A percentile compares a stretch with the other conserved stretches of the same genome.
phyloP scores from a whole-genome alignment of 2,888 invertebrate species.

The Lycaena phlaeas region DNA sequence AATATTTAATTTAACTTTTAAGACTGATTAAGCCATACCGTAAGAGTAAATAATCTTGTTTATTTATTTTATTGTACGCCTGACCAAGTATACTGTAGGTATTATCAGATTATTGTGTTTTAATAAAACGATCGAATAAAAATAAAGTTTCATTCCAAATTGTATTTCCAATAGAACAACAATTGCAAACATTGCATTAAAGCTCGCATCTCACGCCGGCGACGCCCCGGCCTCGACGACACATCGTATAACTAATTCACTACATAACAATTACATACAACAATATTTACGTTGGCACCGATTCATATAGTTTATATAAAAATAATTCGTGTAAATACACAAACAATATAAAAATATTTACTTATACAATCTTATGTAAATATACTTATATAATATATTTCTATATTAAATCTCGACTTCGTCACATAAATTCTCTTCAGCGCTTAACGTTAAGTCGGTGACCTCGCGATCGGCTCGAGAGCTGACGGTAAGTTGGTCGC shows the following conservation, averaged over 20 bases:
- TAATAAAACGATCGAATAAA: constrained; percentile 33
- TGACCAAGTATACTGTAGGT: neutral
- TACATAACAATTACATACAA: constrained; percentile 68
- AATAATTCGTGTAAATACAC: constrained; percentile 61
- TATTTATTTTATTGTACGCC: constrained; percentile 1
- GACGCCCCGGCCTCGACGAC: constrained; percentile 61
- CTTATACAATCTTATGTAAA: constrained; percentile 58
- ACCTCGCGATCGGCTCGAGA: no score
- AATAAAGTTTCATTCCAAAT: constrained; percentile 40
- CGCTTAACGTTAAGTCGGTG: constrained; percentile 40
- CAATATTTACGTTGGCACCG: constrained; percentile 70
- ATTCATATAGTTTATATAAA: constrained; percentile 59
- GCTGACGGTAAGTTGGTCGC: neutral
- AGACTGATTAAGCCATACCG: constrained; percentile 6
- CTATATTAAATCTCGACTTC: constrained; percentile 66
- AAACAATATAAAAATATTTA: constrained; percentile 66
- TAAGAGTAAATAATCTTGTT: neutral
- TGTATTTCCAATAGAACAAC: constrained; percentile 69
- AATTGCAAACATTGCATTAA: constrained; percentile 64
- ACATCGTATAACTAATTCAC: constrained; percentile 64
- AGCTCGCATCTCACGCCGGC: constrained; percentile 40
- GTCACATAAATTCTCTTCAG: constrained; percentile 52
- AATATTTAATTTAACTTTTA: neutral
- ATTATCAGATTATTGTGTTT: constrained; percentile 1
- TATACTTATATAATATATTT: constrained; percentile 54